Base-by-base conservation (phyloP, 1,140 invertebrate species). In the Dreissena polymorpha region DNA sequence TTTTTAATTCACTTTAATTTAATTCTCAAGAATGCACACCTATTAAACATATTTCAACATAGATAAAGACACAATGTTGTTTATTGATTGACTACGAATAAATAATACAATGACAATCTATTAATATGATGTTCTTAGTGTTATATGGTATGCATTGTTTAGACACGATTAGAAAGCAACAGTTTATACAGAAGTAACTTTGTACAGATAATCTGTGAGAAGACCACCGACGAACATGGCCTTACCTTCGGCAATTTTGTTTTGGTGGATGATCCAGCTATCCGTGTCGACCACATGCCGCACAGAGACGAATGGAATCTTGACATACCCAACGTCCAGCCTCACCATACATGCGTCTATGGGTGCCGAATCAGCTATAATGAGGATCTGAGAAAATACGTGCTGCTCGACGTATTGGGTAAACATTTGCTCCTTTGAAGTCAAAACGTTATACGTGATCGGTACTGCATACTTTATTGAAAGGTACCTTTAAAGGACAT, bases 231-330 rank as follows among this genome's bases (percentile, higher is more conserved):
- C 12, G 84, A 86, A 0, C 87, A 88, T 84, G 86, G 86, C 13
- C 79, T 91, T 21, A 90, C 90, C 7, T 87, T 90, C 55, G 90
- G 90, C 0, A 71, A 85, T 18, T 75, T 88, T 75, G 85, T 87
- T 6, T 91, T 86, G 75, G 87, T 88, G 0, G 83, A 78, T 14
- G 89, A 90, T 57, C 67, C 82, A 0, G 82, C 86, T 25, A 86
- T 88, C 67, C 71, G 74, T 8, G 75, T 89, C 10, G 84, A 86
- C 12, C 97, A 98, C 93, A 95, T 96, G 0, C 96, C 97, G 85
- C 95, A 95, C 18, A 96, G 96, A 86, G 96, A 98, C 87, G 97
- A 98, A 91, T 98, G 97, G 97, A 96, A 96, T 90, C 95, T 99
- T 83, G 95, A 96, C 93, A 96, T 99, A 85, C 95, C 96, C 86